Base-by-base conservation (phyloP, 2,113 vertebrate species). In the Canis aureus region DNA sequence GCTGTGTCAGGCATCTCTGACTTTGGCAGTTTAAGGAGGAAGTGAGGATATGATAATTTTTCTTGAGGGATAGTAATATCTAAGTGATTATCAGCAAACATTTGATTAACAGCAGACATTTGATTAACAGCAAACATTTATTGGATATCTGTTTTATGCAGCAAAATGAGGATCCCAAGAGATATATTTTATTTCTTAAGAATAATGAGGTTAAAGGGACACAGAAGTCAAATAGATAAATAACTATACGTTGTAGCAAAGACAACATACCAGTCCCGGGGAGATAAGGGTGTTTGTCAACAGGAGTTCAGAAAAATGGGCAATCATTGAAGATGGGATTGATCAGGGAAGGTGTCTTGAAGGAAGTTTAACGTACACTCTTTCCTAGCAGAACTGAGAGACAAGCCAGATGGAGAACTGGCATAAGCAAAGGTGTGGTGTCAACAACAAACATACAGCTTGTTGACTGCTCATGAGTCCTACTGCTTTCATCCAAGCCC, bases 71-170 rank as follows among this genome's bases (percentile, higher is more conserved):
- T 12, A 82, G 3, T 76, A 19, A 57, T 74, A 83, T 91, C 35
- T 78, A 59, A 93, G 20, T 66, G 35, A 62, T 71, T 29, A 73
- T 78, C 59, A 60, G 11, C 29, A 66, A 66, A 66, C 13, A 32
- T 79, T 79, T 93, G 22, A 84, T 92, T 43, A 43, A 5, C 59
- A 60, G 8, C 66, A 66, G 32, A 66, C 13, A 66, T 73, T 79
- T 93, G 22, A 84, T 92, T 94, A 89, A 71, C 73, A 89, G 66
- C 51, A 83, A n/a, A 66, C 64, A 81, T 81, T 66, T 76, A 60
- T 85, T 84, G 29, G 91, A 20, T 86, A 32, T 49, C 32, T 84
- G 0, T 79, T 84, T 89, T 67, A 32, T 62, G 76, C 55, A 91
- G 67, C 76, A 66, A 62, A 53, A 49, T 88, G 49, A 89, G 55